phyloP scores from a whole-genome alignment of 2,113 vertebrate species.

The Sapayoa aenigma region DNA sequence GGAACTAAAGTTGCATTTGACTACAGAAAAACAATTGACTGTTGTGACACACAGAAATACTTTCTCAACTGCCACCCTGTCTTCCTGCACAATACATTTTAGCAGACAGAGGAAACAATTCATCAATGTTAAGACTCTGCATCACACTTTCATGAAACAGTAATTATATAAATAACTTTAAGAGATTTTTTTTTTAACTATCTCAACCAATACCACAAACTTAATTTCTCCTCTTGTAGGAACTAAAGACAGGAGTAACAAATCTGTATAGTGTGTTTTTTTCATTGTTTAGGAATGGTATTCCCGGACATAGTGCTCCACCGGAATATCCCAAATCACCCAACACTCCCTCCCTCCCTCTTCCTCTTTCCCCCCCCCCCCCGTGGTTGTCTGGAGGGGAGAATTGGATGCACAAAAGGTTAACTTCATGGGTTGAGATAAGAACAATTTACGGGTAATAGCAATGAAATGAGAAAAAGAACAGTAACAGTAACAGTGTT shows the following conservation, averaged over 20 bases:
- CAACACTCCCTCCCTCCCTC: accelerated
- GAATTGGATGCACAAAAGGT: background rate
- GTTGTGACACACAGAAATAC: background rate
- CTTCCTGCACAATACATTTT: background rate
- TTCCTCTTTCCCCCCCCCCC: too few relatives aligned
- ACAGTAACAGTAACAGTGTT: background rate
- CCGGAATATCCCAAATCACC: background rate
- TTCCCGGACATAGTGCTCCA: background rate
- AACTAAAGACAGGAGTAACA: background rate
- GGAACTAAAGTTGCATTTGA: background rate
- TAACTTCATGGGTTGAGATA: background rate
- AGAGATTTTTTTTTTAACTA: background rate
- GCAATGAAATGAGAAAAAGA: background rate
- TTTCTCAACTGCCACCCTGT: background rate
- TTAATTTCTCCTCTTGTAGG: background rate
- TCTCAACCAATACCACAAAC: background rate
- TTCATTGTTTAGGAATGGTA: background rate
- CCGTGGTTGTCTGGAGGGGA: background rate
- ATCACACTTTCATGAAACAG: background rate
- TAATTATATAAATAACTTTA: background rate
- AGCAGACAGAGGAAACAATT: background rate
- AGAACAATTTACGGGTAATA: background rate
- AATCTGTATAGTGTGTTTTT: background rate
- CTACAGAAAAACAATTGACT: background rate
- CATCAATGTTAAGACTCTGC: background rate